Evolutionary conservation across 2,113 vertebrate genomes (phyloP), one percentile per base, ranked within the genome.

Genomic region (Coryphaenoides rupestris): DNA sequence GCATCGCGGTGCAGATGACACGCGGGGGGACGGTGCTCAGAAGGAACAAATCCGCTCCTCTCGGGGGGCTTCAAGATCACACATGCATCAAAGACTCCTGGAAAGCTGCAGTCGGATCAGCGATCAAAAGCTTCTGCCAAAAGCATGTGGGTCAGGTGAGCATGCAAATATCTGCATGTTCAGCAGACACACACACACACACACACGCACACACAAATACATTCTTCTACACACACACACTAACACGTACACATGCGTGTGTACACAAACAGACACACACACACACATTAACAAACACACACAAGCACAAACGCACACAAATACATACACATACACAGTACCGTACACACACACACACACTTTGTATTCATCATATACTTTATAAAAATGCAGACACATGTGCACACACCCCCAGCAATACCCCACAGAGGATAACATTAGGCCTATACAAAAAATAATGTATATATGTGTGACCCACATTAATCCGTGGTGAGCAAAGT

Each of bases 91-190:
- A 40, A 58, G 26, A 16, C 17, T 22, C 19, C 26, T 60, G 54
- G 33, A 68, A 65, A 63, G 73, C 61, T 22, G 14, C 19, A 54
- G 56, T 68, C 58, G 55, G 60, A 63, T 55, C 60, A 45, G 15
- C 67, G 62, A 74, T 76, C 64, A 78, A 74, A 79, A 60, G 55
- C 50, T 69, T 5, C 54, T 21, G 46, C 65, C 59, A 52, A 70
- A 64, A 75, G 15, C 40, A 24, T 53, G 21, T 22, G 46, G 53
- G 15, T 56, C 14, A 15, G 54, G 21, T 55, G 22, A 53, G 24
- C 60, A 62, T 55, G 47, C 40, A 61, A 33, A 55, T 33, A 55
- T 13, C 21, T 22, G 12, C 16, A 55, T 55, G 21, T 55, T 23
- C 24, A 65, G 63, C 63, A 58, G 58, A 63, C 58, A 60, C 16